Percentiles rank a stretch among this genome's conserved stretches.
Conservation (phyloP, 2,888 invertebrate species). For the Oxycera nigricornis region DNA sequence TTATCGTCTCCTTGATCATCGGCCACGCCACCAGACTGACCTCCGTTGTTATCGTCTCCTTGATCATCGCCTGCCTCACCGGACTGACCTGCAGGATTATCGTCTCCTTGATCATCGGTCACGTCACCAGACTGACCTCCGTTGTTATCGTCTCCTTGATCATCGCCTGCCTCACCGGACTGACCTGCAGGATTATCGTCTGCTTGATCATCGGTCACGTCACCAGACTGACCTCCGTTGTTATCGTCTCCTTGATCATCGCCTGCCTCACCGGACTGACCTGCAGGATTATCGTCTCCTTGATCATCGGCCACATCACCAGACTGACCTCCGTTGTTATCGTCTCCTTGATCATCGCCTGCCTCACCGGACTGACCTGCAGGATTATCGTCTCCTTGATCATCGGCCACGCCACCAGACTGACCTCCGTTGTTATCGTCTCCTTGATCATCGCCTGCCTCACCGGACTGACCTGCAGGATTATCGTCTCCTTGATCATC, state of each 20-base stretch:
- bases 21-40: not conserved
- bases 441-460: not conserved
- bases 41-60: not conserved
- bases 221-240: too few species aligned
- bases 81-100: not conserved
- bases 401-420: not conserved
- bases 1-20: slow-evolving; percentile 1
- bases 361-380: not conserved
- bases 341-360: not conserved
- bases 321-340: too few species aligned
- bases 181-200: too few species aligned
- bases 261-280: too few species aligned
- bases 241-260: too few species aligned
- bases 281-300: not conserved
- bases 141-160: too few species aligned
- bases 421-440: not conserved
- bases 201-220: too few species aligned
- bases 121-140: too few species aligned
- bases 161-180: too few species aligned
- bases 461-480: not conserved
- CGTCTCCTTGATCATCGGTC: too few species aligned
- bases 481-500: not conserved
- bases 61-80: not conserved
- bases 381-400: not conserved
- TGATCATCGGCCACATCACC: too few species aligned